Percentiles rank a stretch among this genome's conserved stretches.
Evolutionary conservation across 2,888 invertebrate genomes (phyloP).

Genomic region (Agrochola circellaris): DNA sequence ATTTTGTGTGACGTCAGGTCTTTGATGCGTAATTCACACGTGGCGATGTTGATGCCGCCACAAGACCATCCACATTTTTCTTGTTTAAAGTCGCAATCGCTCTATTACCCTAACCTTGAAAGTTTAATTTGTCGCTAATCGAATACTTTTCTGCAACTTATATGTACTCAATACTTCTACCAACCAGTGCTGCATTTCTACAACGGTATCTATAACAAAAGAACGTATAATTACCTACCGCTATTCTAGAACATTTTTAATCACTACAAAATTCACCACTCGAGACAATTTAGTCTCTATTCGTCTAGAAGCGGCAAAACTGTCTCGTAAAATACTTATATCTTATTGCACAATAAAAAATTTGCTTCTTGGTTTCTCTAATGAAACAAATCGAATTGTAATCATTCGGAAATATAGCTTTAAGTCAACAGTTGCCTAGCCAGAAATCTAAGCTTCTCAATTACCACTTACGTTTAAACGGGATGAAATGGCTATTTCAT

Average conservation of each 20-base stretch:
- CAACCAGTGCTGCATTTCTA: slow-evolving; percentile 3
- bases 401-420: background rate
- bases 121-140: background rate
- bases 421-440: too few species aligned
- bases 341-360: background rate
- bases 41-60: too few species aligned
- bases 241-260: slow-evolving; percentile 20
- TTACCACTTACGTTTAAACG: background rate
- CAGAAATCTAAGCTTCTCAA: background rate
- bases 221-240: background rate
- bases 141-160: background rate
- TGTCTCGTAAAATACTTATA: background rate
- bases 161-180: too few species aligned
- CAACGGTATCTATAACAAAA: background rate
- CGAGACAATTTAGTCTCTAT: slow-evolving; percentile 8
- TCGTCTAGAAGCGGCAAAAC: background rate
- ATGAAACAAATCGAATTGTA: background rate
- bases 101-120: slow-evolving; percentile 1
- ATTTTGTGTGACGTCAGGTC: too few species aligned
- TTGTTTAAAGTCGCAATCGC: background rate
- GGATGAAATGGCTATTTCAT: background rate
- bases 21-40: too few species aligned
- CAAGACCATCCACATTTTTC: background rate
- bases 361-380: background rate
- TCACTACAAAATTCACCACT: slow-evolving; percentile 3